Evolutionary conservation across 1,140 invertebrate species (phyloP).

Genomic region (Atta colombica): DNA sequence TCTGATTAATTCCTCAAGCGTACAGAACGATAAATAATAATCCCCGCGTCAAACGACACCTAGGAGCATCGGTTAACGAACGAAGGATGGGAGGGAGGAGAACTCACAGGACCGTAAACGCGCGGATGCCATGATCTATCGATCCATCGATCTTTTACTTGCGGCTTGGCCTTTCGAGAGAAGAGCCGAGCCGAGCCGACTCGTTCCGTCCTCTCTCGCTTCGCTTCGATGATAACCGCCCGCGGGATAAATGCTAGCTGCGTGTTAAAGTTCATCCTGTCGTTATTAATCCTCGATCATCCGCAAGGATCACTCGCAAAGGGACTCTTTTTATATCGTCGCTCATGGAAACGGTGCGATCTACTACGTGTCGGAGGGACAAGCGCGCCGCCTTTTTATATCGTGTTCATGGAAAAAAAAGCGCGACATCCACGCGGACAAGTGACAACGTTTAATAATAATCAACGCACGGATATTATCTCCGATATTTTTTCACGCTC

Average conservation of each 20-base stretch:
- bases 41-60: conserved; percentile 45
- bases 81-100: not conserved
- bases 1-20: conserved; percentile 55
- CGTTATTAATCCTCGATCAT: conserved; percentile 65
- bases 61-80: conserved; percentile 44
- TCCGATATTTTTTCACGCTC: conserved; percentile 55
- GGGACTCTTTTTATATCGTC: conserved; percentile 60
- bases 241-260: conserved; percentile 61
- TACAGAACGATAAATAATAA: conserved; percentile 58
- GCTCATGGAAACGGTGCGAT: conserved; percentile 55
- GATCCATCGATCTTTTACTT: conserved; percentile 63
- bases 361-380: conserved; percentile 30
- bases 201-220: conserved; percentile 39
- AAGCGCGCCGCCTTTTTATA: conserved; percentile 44
- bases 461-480: conserved; percentile 42
- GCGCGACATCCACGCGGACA: conserved; percentile 37
- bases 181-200: conserved; percentile 15
- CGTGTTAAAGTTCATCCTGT: conserved; percentile 64
- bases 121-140: conserved; percentile 53
- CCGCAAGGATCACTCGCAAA: conserved; percentile 63
- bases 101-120: conserved; percentile 25
- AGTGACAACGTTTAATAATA: conserved; percentile 57
- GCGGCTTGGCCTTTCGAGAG: conserved; percentile 57
- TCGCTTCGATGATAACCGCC: conserved; percentile 49
- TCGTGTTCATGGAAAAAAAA: conserved; percentile 43